phyloP scores from a whole-genome alignment of 2,113 vertebrate species.

The Vombatus ursinus region DNA sequence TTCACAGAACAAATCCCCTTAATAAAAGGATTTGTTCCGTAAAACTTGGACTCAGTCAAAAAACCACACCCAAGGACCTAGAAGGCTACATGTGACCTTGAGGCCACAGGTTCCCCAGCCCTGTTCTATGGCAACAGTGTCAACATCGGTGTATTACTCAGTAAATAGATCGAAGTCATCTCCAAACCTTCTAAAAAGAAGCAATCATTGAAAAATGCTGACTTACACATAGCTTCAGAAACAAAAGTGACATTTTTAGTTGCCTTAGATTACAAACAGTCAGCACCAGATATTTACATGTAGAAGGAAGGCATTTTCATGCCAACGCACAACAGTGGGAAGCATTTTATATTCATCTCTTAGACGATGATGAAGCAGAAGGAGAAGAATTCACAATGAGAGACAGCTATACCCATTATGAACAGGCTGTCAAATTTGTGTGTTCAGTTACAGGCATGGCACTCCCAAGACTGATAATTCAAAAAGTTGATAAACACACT shows the following conservation, averaged over 20 bases:
- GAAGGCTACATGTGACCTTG: too few species aligned
- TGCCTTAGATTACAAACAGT: slow-evolving; percentile 98
- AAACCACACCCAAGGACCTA: too few species aligned
- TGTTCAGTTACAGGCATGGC: slow-evolving; percentile 99
- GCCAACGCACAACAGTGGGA: slow-evolving; percentile 99
- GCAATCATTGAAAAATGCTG: slow-evolving; percentile 98
- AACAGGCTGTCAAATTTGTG: slow-evolving; percentile 98
- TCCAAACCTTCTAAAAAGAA: slow-evolving; percentile 99
- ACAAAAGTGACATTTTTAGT: slow-evolving; percentile 99
- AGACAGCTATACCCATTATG: slow-evolving; percentile 99
- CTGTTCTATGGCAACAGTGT: slow-evolving; percentile 94
- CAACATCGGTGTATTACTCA: slow-evolving; percentile 99
- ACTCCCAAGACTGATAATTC: slow-evolving; percentile 98
- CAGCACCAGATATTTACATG: slow-evolving; percentile 98
- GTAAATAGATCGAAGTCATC: slow-evolving; percentile 99
- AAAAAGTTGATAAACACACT: slow-evolving; percentile 99
- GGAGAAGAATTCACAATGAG: slow-evolving; percentile 99
- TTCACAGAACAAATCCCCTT: too few species aligned
- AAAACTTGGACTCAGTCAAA: too few species aligned
- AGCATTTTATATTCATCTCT: slow-evolving; percentile 98
- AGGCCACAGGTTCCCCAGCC: too few species aligned
- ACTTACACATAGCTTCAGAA: slow-evolving; percentile 98
- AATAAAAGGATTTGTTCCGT: too few species aligned
- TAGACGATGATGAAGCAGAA: slow-evolving; percentile 99
- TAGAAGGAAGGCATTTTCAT: slow-evolving; percentile 99